Conservation (phyloP, 2,113 vertebrate species). For the Pygoscelis antarcticus region DNA sequence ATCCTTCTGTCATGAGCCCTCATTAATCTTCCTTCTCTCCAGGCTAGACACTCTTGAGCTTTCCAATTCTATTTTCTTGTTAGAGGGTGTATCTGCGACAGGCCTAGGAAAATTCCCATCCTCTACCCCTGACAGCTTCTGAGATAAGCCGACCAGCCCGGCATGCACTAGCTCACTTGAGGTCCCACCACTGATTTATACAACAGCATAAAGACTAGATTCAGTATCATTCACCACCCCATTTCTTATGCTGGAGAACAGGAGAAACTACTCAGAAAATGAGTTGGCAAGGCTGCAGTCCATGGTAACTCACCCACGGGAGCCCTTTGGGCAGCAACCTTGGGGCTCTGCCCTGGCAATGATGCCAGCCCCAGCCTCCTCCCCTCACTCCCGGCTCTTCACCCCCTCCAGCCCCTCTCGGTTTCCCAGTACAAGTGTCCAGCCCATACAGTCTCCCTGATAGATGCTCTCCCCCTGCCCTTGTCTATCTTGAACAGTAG, state of each 20-base stretch:
- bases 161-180: background rate
- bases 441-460: background rate
- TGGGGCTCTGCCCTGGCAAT: background rate
- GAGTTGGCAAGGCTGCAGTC: background rate
- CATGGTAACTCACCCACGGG: rapidly evolving
- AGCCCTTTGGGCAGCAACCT: background rate
- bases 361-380: background rate
- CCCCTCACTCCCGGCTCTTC: background rate
- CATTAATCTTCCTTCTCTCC: slow-evolving; percentile 8
- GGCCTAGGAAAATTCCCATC: slow-evolving; percentile 1
- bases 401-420: background rate
- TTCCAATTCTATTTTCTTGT: slow-evolving; percentile 3
- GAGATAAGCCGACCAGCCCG: background rate
- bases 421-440: background rate
- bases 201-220: background rate
- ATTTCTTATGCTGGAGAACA: background rate
- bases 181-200: background rate
- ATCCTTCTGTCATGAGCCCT: background rate
- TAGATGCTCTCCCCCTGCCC: background rate
- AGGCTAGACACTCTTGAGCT: background rate
- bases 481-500: background rate
- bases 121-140: background rate
- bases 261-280: background rate
- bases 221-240: background rate
- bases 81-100: background rate